phyloP scores from a whole-genome alignment of 2,113 vertebrate species.

The Trogon melanurus region DNA sequence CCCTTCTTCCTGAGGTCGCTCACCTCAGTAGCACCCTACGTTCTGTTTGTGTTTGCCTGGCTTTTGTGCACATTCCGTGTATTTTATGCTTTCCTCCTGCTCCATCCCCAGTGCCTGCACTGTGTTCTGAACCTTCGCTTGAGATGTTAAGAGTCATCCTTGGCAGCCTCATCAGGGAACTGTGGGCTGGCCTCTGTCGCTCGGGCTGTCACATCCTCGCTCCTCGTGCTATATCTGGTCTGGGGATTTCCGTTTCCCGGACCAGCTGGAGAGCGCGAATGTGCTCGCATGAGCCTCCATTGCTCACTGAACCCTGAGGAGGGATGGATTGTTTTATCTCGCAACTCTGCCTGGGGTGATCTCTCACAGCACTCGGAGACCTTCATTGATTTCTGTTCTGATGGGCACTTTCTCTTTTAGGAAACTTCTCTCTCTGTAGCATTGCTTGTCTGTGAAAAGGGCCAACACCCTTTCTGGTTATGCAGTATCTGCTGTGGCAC shows the following conservation, averaged over 20 bases:
- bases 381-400: background rate
- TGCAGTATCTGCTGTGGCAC: background rate
- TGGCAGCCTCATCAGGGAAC: background rate
- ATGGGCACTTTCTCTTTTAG: background rate
- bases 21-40: background rate
- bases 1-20: background rate
- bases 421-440: background rate
- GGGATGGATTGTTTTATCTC: background rate
- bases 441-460: background rate
- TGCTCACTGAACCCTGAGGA: background rate
- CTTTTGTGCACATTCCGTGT: background rate
- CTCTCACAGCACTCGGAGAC: background rate
- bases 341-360: background rate
- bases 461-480: background rate
- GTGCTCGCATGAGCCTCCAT: background rate
- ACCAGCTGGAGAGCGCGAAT: background rate
- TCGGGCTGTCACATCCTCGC: background rate
- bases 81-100: fast-evolving
- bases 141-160: background rate
- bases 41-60: fast-evolving
- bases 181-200: background rate
- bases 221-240: background rate
- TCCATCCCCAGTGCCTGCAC: background rate
- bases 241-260: background rate
- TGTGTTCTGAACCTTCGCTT: background rate